phyloP scores from a whole-genome alignment of 2,888 invertebrate species.

The Cyclophora punctaria region DNA sequence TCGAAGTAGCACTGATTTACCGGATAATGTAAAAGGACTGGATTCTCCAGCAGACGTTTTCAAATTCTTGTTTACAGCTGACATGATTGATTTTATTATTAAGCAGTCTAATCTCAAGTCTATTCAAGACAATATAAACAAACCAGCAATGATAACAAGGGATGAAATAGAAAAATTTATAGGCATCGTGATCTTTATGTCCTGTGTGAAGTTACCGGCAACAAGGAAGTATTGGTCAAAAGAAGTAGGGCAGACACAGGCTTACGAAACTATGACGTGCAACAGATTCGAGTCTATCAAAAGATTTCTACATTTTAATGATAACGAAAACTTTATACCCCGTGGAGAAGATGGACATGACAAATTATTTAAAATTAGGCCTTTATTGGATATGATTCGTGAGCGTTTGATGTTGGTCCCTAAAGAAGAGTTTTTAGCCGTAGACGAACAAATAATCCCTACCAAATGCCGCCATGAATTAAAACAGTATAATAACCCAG shows the following conservation, averaged over 20 bases:
- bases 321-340: conserved; percentile 9
- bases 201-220: conserved; percentile 18
- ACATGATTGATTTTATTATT: not conserved
- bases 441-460: conserved; percentile 37
- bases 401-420: conserved; percentile 17
- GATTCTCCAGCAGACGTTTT: not conserved
- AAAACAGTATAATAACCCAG: conserved; percentile 13
- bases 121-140: not conserved
- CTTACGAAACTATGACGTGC: conserved; percentile 11
- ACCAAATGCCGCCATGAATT: conserved; percentile 19
- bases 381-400: conserved; percentile 13
- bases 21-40: not conserved
- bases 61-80: not conserved
- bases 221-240: conserved; percentile 21
- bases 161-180: conserved; percentile 1
- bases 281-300: conserved; percentile 21
- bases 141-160: not conserved
- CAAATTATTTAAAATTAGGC: conserved; percentile 22
- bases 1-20: not conserved
- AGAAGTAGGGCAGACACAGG: conserved; percentile 4
- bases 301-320: conserved; percentile 15
- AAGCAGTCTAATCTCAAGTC: not conserved
- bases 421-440: conserved; percentile 28
- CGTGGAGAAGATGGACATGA: conserved; percentile 12
- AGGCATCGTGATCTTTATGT: conserved; percentile 16